Percentiles rank a stretch among this genome's conserved stretches.
Evolutionary conservation across 2,888 invertebrate species (phyloP).

Genomic region (Lypha dubia): DNA sequence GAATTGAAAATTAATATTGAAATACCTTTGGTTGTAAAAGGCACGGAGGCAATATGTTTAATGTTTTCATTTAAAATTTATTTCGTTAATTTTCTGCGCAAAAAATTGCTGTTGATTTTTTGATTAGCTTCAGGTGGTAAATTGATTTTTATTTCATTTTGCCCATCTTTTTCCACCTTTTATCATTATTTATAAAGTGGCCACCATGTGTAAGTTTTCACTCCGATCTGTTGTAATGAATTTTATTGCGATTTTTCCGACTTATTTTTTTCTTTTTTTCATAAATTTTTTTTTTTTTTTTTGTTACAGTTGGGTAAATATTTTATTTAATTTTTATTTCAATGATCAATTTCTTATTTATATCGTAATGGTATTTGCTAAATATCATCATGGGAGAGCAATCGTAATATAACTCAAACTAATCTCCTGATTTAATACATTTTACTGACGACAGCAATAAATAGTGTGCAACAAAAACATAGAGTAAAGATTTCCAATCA

Average conservation of each 20-base stretch:
- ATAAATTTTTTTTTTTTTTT: slow-evolving; percentile 34
- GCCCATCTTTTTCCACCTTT: neutral
- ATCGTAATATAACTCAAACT: neutral
- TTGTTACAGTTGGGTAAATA: slow-evolving; percentile 38
- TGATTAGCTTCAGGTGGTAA: slow-evolving; percentile 59
- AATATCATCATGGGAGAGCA: neutral
- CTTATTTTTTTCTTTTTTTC: too few species aligned
- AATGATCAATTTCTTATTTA: slow-evolving; percentile 40
- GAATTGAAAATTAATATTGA: too few species aligned
- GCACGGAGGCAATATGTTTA: slow-evolving; percentile 57
- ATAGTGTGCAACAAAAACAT: too few species aligned
- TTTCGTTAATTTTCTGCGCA: slow-evolving; percentile 29
- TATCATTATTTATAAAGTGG: slow-evolving; percentile 39
- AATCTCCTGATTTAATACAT: too few species aligned
- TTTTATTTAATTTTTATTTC: slow-evolving; percentile 3
- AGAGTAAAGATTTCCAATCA: neutral
- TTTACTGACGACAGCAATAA: too few species aligned
- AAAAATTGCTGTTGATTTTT: slow-evolving; percentile 12
- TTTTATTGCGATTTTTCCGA: neutral
- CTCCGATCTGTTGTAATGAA: slow-evolving; percentile 8
- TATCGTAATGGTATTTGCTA: neutral
- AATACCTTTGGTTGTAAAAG: too few species aligned
- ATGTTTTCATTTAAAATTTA: slow-evolving; percentile 5
- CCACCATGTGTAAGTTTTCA: slow-evolving; percentile 35
- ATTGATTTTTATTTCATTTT: slow-evolving; percentile 11